These are phyloP conservation scores for Bombyx huttoni DNA, from an alignment of 2,888 invertebrate species.

Conservation along the genomic window DNA sequence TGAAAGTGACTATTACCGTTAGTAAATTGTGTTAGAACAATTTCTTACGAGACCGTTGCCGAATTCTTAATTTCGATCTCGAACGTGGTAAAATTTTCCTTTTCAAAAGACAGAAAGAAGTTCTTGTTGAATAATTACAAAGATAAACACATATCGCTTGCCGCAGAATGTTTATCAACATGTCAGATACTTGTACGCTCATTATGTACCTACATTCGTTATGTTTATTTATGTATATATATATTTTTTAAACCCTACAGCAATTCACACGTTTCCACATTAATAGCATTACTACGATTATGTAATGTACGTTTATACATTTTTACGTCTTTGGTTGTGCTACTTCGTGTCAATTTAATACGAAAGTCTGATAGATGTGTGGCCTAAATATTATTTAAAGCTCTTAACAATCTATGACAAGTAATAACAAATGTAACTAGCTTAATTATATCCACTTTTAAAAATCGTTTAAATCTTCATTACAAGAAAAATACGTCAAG, in stretches of 20 bases:
- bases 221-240: constrained; percentile 44
- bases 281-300: no score
- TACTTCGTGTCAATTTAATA: no score
- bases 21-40: constrained; percentile 61
- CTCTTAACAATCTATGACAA: no score
- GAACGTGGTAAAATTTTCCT: constrained; percentile 13
- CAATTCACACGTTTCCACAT: constrained; percentile 38
- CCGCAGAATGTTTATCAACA: constrained; percentile 41
- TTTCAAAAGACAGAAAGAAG: constrained; percentile 16
- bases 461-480: neutral
- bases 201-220: constrained; percentile 16
- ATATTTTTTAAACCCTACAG: constrained; percentile 36
- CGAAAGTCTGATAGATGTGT: no score
- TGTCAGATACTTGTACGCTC: constrained; percentile 27
- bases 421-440: neutral
- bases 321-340: no score
- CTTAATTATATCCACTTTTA: neutral
- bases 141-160: constrained; percentile 31
- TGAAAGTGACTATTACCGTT: constrained; percentile 70
- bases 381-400: no score
- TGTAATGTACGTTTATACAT: no score
- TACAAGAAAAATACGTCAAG: constrained; percentile 27
- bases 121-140: constrained; percentile 25
- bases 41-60: constrained; percentile 45
- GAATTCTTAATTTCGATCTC: constrained; percentile 20